Base-by-base conservation (phyloP, 2,888 invertebrate species). In the Galerucella nymphaeae region DNA sequence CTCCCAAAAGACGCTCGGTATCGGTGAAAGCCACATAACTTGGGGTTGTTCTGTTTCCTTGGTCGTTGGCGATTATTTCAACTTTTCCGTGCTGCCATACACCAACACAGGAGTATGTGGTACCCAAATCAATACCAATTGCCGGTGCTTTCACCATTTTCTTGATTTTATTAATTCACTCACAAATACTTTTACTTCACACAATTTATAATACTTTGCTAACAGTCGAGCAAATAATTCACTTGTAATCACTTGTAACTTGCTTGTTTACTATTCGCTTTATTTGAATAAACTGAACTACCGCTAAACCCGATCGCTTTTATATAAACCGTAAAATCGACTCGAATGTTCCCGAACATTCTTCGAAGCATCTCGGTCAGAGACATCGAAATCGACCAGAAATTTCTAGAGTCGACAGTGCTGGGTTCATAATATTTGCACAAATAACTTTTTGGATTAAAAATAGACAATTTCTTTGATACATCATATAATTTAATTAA, bases 31-130 rank as follows among this genome's bases (percentile, higher is more conserved):
- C 93, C 70, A 93, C 93, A 85, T 93, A 93, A 69, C 92, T 92
- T 48, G 96, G 95, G 59, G 95, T 96, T 18, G 95, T 95, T 71
- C 95, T 88, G 86, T 96, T 96, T 76, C 95, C 96, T 76, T 81
- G 94, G 85, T 95, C 95, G 84, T 96, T 96, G 73, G 95, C 94
- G 83, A 95, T 94, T 78, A 95, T 94, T 85, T 95, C 94, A 80
- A 94, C 94, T 85, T 94, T 94, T 70, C 94, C 93, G 83, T 94
- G 90, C 82, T 93, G 93, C 88, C 93, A 95, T 20, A 94, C 93
- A 61, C 92, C 94, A 66, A 94, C 94, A 83, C 94, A 94, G 69
- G 95, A 95, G 87, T 93, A 96, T 9, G 96, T 96, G 50, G 96
- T 96, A 81, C 96, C 96, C 84, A 96, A 89, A 89, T 94, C 94